Evolutionary conservation across 2,113 vertebrate species (phyloP).

Genomic region (zebrafish (Danio rerio)): DNA sequence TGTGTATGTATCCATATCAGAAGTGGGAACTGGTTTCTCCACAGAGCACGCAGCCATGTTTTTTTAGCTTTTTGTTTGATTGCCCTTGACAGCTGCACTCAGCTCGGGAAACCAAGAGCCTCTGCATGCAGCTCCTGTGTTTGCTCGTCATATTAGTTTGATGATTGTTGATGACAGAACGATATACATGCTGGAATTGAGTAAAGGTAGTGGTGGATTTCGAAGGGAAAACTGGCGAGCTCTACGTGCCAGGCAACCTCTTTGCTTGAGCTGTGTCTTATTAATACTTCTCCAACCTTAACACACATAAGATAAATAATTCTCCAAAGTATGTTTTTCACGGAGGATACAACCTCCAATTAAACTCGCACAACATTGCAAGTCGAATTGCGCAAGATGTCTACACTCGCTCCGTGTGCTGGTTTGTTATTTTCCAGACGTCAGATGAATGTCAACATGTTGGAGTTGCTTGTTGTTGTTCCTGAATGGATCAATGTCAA

Average conservation of each 20-base stretch:
- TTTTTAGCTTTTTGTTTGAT: conserved; percentile 44
- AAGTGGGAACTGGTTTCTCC: conserved; percentile 16
- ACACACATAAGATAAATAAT: conserved; percentile 20
- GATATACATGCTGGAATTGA: conserved; percentile 53
- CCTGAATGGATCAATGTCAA: conserved; percentile 27
- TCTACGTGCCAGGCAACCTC: conserved; percentile 24
- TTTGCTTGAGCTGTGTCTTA: conserved; percentile 30
- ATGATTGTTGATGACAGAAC: conserved; percentile 66
- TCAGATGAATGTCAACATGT: conserved; percentile 43
- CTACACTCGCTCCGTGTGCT: background rate
- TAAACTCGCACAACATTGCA: conserved; percentile 9
- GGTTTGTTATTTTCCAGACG: conserved; percentile 13
- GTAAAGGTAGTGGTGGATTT: conserved; percentile 45
- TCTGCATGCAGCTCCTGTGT: conserved; percentile 59
- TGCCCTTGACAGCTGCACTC: conserved; percentile 63
- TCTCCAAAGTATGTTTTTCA: conserved; percentile 28
- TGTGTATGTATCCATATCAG: conserved; percentile 35
- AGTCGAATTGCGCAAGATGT: background rate
- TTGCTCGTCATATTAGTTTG: conserved; percentile 66
- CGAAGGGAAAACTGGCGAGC: background rate
- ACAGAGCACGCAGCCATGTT: conserved; percentile 17
- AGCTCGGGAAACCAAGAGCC: conserved; percentile 63
- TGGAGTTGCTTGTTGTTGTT: conserved; percentile 42
- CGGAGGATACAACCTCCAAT: conserved; percentile 17
- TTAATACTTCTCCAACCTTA: background rate